Base-by-base conservation (phyloP, 2,888 invertebrate genomes). In the Heliconius erato region DNA sequence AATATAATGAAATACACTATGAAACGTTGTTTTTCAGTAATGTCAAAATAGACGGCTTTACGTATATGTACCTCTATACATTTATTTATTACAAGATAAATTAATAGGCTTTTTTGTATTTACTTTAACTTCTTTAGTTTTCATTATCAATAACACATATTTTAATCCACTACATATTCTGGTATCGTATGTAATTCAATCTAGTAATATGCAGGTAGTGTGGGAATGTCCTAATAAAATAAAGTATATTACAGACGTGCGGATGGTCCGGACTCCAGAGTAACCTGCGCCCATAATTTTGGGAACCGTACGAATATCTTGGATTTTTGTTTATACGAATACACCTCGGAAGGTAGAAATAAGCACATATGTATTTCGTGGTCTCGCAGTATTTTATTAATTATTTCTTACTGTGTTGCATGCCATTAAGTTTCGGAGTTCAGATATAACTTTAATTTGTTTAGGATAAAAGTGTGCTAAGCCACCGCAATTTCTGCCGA, bases 291-390 rank as follows among this genome's bases (percentile, higher is more conserved):
- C 84, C 85, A 85, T 87, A 86, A 89, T 89, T 89, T 88, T 86
- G 68, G 85, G 87, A 85, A 88, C 90, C 87, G 89, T 85, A 86
- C 86, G 86, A 85, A 89, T 91, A 86, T 86, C 88, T 78, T 81
- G 88, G 87, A 91, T 91, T 91, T 92, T 93, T 91, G 92, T 93
- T 92, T 92, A 91, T 91, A 88, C 89, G 90, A 49, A 1, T 44
- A 72, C 49, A 28, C 28, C 90, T 90, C 87, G 88, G 85, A 85
- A 87, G 88, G 85, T 86, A 85, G 87, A 88, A 90, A 90, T 91
- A 88, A 85, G 19, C 3, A 54, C 23, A 86, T 89, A 89, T 89
- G 90, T 89, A 89, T 85, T 86, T 85, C 80, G 82, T 76, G 82
- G 35, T 35, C 69, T 86, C 82, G 86, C 80, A 79, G 85, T 74